Evolutionary conservation across 2,888 invertebrate genomes (phyloP), one percentile per base, ranked within the genome.

Genomic region (Brenthis daphne): DNA sequence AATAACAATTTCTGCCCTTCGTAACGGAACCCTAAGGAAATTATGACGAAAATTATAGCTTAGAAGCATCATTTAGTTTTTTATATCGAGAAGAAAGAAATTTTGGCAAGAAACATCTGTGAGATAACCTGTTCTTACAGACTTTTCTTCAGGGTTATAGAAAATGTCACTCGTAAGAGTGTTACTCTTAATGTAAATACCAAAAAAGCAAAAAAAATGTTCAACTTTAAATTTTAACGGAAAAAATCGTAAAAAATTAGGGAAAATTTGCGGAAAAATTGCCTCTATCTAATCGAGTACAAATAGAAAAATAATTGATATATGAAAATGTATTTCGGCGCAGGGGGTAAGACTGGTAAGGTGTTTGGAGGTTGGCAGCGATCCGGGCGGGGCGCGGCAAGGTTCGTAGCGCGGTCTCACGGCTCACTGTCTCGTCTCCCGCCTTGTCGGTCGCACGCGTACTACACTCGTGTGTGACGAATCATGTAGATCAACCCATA

Each of bases 371-470:
- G 77, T 73, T 70, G 55, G 73, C 73, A 74, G 74, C 75, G 74
- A 73, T 67, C 67, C 73, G 78, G 73, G 77, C 69, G 72, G 76
- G 74, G 74, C 65, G 74, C 69, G 77, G 73, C 68, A 57, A 58
- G 57, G 75, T 72, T 75, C 70, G 56, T 48, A 70, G 75, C 79
- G 80, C 86, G 6, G 8, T 43, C 37, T 43, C 37, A 86, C 78
- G 8, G 11, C 37, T 43, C 37, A 86, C 78, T 85, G 80, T 83
- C 74, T 78, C 77, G 75, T 77, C 70, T 81, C 65, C 63, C 79
- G 81, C 77, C 82, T 68, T 33, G 63, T 72, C 55, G 77, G 70
- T 73, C 78, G 80, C 84, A 84, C 89, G 87, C 80, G 73, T 75
- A 75, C 75, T 68, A 64, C 74, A 70, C 79, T 79, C 81, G 82